Base-by-base conservation (phyloP, 2,888 invertebrate genomes). In the Anarsia innoxiella region DNA sequence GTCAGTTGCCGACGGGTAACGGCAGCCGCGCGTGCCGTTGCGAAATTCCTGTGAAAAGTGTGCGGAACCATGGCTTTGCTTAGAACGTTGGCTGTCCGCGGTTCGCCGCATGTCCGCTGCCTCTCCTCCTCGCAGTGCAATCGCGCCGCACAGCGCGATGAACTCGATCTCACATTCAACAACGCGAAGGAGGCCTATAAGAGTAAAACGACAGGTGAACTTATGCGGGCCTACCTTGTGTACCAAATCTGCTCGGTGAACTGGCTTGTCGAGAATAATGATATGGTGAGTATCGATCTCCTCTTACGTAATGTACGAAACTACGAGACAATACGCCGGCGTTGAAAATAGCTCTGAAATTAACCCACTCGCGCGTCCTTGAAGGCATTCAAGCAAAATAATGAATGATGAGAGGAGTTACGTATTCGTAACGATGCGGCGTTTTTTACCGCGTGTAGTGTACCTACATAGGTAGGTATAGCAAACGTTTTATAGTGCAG, bases 141-240 rank as follows among this genome's bases (percentile, higher is more conserved):
- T n/a, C 73, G 82, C 31, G 68, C 59, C 39, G 57, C 80, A 8
- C 57, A 60, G 6, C 72, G 73, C 29, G 94, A 94, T 76, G 91
- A 91, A 2, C 86, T 96, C 53, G 96, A 96, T 78, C 88, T 93
- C 47, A 88, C 88, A 51, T 99, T 99, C 83, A 91, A 91, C 76
- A 93, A 96, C 87, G 92, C 94, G 14, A 87, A 91, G 58, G 95
- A 96, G 52, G 94, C 97, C 14, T 99, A 96, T 87, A 95, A 95
- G 76, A 96, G 96, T 83, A 98, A 98, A 87, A 95, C 94, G 56
- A 97, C 94, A 51, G 90, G 89, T 84, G 97, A 99, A 82, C 88
- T 99, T 52, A 66, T 96, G 35, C 88, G 98, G 49, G 97, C 96
- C 26, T 93, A 95, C 71, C 59, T 96, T 64, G 97, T 98, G 53